Base-by-base conservation (phyloP, 2,113 vertebrate genomes). In the Hipposideros armiger region DNA sequence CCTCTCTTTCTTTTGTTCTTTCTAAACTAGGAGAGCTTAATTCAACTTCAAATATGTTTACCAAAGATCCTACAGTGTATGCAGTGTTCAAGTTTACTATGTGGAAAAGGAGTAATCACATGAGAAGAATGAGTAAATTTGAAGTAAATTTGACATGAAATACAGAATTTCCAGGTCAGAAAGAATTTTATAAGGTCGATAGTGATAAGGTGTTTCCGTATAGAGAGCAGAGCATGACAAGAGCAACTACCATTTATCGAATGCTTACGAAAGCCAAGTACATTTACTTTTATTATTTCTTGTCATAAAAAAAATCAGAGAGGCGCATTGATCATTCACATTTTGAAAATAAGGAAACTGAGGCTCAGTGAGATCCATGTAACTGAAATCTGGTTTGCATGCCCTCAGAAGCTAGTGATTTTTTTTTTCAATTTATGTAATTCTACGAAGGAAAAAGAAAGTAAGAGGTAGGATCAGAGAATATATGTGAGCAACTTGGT, bases 341-440 rank as follows among this genome's bases (percentile, higher is more conserved):
- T 90, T 47, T 58, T 60, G 58, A 90, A 90, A 90, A 72, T 47
- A 26, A 88, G 74, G 58, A 85, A 95, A 91, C 11, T 26, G 50
- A 54, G n/a, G 28, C 15, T 92, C 28, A 47, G 6, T 17, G 30
- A 80, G 81, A 78, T 19, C 30, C 11, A 13, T 50, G 13, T 60
- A 67, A 87, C 60, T 30, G 87, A 19, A 64, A 36, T 50, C 67
- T 85, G 20, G 32, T 73, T 83, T 82, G 17, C 52, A 26, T 76
- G 47, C 72, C 1, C 3, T 11, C 32, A 60, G 81, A 72, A 54
- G 8, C 13, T 24, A 67, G 28, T 73, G 19, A 17, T 54, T 40
- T 60, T 80, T 90, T 62, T 4, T 24, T n/a, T 30, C 11, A 47
- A 60, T 80, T 76, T 80, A 62, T 14, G 30, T 32, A 85, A 76